Evolutionary conservation across 2,888 invertebrate genomes (phyloP).

Genomic region (Drosophila parthenogenetica): DNA sequence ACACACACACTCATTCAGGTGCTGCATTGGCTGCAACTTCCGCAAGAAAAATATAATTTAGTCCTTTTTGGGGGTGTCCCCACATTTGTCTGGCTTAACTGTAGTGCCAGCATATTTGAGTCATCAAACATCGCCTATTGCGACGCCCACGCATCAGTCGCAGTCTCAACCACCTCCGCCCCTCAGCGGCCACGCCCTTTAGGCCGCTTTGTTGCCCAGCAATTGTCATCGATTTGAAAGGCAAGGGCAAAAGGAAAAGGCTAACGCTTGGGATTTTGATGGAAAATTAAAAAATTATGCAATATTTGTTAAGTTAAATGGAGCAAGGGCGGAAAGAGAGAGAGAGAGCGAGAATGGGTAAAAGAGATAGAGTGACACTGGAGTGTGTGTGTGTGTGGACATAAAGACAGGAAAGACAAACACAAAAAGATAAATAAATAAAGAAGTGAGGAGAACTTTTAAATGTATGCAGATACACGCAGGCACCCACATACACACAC

Average conservation of each 20-base stretch:
- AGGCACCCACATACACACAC: conserved; percentile 33
- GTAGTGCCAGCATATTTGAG: conserved; percentile 55
- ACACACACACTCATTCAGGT: conserved; percentile 14
- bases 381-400: conserved; percentile 18
- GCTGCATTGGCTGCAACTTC: conserved; percentile 21
- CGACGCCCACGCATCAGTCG: conserved; percentile 25
- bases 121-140: conserved; percentile 37
- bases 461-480: conserved; percentile 74
- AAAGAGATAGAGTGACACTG: not conserved
- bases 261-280: conserved; percentile 15
- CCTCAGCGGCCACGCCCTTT: not conserved
- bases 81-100: conserved; percentile 66
- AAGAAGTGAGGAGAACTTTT: conserved; percentile 63
- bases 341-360: not conserved
- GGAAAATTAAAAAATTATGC: conserved; percentile 70
- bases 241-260: not conserved
- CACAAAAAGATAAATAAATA: conserved; percentile 60
- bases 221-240: conserved; percentile 52
- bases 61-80: conserved; percentile 12
- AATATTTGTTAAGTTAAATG: conserved; percentile 53
- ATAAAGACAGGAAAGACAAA: conserved; percentile 44
- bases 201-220: not conserved
- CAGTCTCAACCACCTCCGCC: not conserved
- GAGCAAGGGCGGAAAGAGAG: not conserved
- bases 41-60: not conserved